Percentiles rank a stretch among this genome's conserved stretches.
Conservation (phyloP, 92 coral and sea anemone species). For the Epizoanthus scotinus region DNA sequence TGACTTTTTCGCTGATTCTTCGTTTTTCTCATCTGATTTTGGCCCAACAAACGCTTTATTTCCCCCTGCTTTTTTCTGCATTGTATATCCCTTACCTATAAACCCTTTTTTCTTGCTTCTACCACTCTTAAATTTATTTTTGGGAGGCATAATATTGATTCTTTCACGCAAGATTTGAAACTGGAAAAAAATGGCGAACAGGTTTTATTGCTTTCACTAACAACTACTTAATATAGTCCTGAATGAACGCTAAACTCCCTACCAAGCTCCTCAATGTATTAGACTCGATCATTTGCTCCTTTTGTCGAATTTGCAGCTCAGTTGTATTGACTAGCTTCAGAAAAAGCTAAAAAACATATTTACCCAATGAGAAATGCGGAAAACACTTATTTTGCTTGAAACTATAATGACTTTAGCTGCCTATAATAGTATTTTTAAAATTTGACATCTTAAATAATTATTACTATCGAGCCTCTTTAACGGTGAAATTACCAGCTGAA, state of each 20-base stretch:
- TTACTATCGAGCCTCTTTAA: too few species aligned
- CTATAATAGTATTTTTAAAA: too few species aligned
- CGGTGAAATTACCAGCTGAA: too few species aligned
- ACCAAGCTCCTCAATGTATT: conserved; percentile 22
- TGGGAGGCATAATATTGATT: conserved; percentile 44
- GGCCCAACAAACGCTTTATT: neutral
- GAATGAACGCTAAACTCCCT: neutral
- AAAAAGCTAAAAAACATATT: too few species aligned
- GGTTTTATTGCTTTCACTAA: neutral
- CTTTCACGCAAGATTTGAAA: neutral
- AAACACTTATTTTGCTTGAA: too few species aligned
- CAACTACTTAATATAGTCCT: too few species aligned
- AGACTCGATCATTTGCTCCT: too few species aligned
- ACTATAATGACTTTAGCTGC: too few species aligned
- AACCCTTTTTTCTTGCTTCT: conserved; percentile 44
- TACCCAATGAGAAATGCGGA: too few species aligned
- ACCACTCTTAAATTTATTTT: conserved; percentile 26
- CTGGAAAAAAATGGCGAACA: neutral
- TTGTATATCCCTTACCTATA: conserved; percentile 25
- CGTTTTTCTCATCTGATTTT: neutral
- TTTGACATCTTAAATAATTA: too few species aligned
- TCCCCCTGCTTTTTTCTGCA: neutral
- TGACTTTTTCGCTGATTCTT: neutral
- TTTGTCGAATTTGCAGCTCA: too few species aligned
- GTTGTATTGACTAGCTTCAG: too few species aligned